Percentiles rank a stretch among this genome's conserved stretches.
phyloP scores from a whole-genome alignment of 2,797 vertebrate species.

The Anguilla megastoma region DNA sequence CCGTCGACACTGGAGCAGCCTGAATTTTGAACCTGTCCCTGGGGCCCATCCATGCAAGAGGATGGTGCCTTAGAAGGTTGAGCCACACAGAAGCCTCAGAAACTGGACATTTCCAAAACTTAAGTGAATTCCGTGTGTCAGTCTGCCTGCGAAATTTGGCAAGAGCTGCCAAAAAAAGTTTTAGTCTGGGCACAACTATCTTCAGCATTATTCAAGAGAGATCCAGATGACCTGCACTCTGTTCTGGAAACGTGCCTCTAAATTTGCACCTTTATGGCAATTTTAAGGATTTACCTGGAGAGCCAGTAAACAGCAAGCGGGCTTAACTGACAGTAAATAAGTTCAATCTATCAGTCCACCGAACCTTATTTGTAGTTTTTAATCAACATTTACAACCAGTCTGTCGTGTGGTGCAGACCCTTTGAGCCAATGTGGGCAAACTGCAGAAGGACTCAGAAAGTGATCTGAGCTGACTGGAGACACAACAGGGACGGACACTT shows the following conservation, averaged over 20 bases:
- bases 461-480: not conserved
- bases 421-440: not conserved
- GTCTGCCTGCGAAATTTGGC: conserved; percentile 6
- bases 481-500: not conserved
- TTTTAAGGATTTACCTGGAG: not conserved
- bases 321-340: not conserved
- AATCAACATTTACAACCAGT: not conserved
- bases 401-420: not conserved
- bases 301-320: not conserved
- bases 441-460: not conserved
- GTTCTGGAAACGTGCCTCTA: conserved; percentile 2
- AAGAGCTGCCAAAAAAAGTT: not conserved
- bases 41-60: no score
- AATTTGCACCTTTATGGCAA: conserved; percentile 12
- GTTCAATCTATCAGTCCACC: not conserved
- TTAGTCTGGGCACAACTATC: no score
- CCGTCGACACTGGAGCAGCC: no score
- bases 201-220: not conserved
- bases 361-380: not conserved
- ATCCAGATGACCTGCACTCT: not conserved
- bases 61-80: no score
- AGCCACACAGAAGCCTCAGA: no score
- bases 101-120: not conserved
- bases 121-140: not conserved
- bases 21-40: no score